A percentile compares a stretch with the other conserved stretches of the same genome.
These are phyloP conservation scores for Eulithis testata DNA, from an alignment of 2,888 invertebrate genomes.

Conservation along the genomic window DNA sequence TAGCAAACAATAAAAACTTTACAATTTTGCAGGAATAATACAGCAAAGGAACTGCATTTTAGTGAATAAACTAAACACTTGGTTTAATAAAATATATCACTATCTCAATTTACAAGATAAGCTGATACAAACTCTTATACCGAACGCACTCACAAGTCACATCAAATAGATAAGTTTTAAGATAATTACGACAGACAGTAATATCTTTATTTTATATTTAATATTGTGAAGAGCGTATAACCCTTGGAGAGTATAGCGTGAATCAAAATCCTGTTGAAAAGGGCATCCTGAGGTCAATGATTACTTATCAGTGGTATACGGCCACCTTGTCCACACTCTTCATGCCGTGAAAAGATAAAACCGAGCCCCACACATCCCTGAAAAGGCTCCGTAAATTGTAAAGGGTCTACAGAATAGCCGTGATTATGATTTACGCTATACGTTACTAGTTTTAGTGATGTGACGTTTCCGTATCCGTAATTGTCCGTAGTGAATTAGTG, in stretches of 20 bases:
- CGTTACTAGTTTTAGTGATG: constrained; percentile 35
- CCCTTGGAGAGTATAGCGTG: too few relatives aligned
- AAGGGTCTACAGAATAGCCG: constrained; percentile 37
- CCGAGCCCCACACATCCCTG: constrained; percentile 28
- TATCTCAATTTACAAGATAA: too few relatives aligned
- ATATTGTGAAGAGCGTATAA: too few relatives aligned
- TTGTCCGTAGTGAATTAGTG: too few relatives aligned
- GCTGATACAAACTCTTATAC: too few relatives aligned
- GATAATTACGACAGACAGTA: too few relatives aligned
- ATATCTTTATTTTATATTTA: too few relatives aligned
- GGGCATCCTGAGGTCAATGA: constrained; percentile 8
- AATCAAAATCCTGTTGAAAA: neutral
- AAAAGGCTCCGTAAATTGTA: constrained; percentile 32
- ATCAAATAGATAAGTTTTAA: too few relatives aligned
- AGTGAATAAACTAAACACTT: too few relatives aligned
- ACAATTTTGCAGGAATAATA: neutral
- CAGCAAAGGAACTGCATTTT: too few relatives aligned
- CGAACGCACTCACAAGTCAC: too few relatives aligned
- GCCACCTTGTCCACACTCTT: constrained; percentile 16
- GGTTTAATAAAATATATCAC: too few relatives aligned
- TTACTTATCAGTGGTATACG: constrained; percentile 8
- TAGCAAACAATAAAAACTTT: constrained; percentile 13
- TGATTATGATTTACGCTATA: constrained; percentile 47
- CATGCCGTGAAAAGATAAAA: constrained; percentile 24
- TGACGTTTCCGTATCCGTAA: constrained; percentile 15